Evolutionary conservation across 2,113 vertebrate genomes (phyloP).

Genomic region (Cyrtonyx montezumae): DNA sequence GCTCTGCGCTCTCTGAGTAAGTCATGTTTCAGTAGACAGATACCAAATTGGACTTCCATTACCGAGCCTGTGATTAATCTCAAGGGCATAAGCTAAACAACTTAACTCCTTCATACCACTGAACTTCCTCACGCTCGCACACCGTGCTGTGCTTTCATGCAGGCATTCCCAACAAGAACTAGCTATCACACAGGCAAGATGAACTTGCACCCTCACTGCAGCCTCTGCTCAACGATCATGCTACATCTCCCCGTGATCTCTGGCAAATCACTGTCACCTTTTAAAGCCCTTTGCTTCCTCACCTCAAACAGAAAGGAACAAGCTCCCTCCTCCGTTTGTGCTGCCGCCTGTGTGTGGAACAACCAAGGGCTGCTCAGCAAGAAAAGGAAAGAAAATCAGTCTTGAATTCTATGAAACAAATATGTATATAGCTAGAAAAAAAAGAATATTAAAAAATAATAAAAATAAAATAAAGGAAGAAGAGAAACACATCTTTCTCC

Average conservation of each 20-base stretch:
- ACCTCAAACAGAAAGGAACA: not conserved
- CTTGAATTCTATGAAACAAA: not conserved
- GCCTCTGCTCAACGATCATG: too few species aligned
- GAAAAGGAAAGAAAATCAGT: not conserved
- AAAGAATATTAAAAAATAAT: not conserved
- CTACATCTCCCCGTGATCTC: not conserved
- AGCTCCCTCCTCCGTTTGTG: not conserved
- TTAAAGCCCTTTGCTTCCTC: not conserved
- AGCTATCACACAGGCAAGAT: slow-evolving; percentile 20
- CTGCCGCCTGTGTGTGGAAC: not conserved
- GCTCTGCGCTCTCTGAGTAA: not conserved
- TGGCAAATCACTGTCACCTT: not conserved
- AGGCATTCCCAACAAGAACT: slow-evolving; percentile 39
- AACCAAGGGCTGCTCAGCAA: not conserved
- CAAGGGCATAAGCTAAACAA: slow-evolving; percentile 31
- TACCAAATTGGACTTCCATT: not conserved
- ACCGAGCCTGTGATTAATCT: slow-evolving; percentile 25
- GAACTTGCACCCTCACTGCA: not conserved
- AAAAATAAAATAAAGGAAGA: not conserved
- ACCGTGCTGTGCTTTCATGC: not conserved
- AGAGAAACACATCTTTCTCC: not conserved
- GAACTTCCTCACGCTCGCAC: not conserved
- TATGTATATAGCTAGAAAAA: not conserved
- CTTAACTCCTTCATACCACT: not conserved
- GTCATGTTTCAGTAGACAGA: not conserved